Evolutionary conservation across 2,113 vertebrate genomes (phyloP), one percentile per base, ranked within the genome.

Genomic region (Gopherus evgoodei): DNA sequence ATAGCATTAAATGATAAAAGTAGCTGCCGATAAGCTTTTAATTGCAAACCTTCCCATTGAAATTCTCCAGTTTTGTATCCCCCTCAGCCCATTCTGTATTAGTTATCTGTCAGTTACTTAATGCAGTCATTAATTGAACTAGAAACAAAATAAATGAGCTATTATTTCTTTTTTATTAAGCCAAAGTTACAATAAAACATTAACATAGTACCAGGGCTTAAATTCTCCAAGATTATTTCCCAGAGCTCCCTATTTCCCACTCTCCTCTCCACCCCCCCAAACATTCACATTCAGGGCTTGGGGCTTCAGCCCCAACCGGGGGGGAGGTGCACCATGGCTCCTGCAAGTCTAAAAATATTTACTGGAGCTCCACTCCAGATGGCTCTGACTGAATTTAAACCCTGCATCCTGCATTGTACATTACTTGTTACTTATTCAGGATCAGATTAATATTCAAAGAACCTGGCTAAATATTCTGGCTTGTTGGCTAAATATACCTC

Each of bases 21-120:
- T 89, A 83, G 54, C 56, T 90, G 91, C 86, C 93, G 44, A 84
- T 97, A 89, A 97, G 88, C 38, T 97, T 98, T 97, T 96, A 96
- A 93, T 94, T 97, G 59, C 87, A 95, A 93, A 83, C 6, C 44
- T 16, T 96, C 97, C 92, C 53, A 2, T 50, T 91, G 83, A 95
- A 78, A 83, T 76, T 76, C 84, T 97, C 52, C 50, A 69, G 87
- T 97, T 96, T 89, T 62, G 72, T 95, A 94, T 91, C 65, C 81
- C n/a, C 57, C 38, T 86, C 22, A 88, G 88, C 84, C 91, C 69
- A 91, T 87, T 97, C 96, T 90, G 80, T 59, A 86, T 87, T 88
- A 96, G 81, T 84, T 96, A 72, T 89, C 78, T 96, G 76, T 95
- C 96, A 90, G 59, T 91, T 91, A 91, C 76, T 81, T 27, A 96